Conservation (phyloP, 2,797 vertebrate species). For the Ctenopoma multispine region DNA sequence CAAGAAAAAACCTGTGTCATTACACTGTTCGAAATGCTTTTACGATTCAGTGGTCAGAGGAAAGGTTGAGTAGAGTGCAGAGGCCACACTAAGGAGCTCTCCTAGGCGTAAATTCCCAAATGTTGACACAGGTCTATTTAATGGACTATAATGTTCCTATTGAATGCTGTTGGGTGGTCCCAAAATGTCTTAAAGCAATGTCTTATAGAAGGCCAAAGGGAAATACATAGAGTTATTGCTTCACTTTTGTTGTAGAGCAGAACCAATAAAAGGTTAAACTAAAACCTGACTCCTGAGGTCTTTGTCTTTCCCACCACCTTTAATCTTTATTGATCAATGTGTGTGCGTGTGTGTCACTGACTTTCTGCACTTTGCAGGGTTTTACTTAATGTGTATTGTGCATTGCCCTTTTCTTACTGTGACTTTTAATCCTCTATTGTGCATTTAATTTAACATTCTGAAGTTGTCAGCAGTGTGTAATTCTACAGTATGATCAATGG, state of each 20-base stretch:
- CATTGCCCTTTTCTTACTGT: background rate
- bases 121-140: constrained; percentile 67
- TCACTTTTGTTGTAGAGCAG: constrained; percentile 32
- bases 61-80: constrained; percentile 41
- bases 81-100: constrained; percentile 52
- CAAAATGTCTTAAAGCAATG: constrained; percentile 43
- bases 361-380: constrained; percentile 12
- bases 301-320: constrained; percentile 29
- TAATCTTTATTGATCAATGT: constrained; percentile 47
- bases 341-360: background rate
- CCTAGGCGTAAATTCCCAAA: constrained; percentile 61
- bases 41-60: constrained; percentile 35
- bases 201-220: constrained; percentile 45
- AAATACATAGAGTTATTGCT: constrained; percentile 39
- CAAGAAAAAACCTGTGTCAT: constrained; percentile 20
- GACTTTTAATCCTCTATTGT: background rate
- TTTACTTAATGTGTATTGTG: background rate
- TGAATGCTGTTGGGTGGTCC: constrained; percentile 63
- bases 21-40: constrained; percentile 27
- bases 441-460: background rate
- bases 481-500: background rate
- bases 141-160: constrained; percentile 58
- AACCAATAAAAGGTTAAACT: constrained; percentile 71
- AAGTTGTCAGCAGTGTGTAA: background rate
- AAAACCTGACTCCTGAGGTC: constrained; percentile 36